These are phyloP conservation scores for Lophius americanus DNA, from an alignment of 2,797 vertebrate species.

Conservation along the genomic window DNA sequence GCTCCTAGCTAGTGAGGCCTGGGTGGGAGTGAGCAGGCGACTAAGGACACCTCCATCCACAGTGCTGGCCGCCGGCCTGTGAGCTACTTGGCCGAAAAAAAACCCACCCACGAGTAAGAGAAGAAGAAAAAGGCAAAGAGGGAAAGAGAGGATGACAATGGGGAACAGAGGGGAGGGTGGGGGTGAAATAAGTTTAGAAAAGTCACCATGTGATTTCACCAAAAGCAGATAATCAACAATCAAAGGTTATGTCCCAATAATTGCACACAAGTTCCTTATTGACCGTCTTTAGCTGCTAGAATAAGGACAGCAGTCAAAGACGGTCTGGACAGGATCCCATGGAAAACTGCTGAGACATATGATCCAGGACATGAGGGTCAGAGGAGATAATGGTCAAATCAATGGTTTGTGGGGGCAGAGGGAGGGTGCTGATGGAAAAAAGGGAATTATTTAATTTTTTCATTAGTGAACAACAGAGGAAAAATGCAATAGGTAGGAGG, in stretches of 20 bases:
- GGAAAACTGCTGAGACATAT: conserved; percentile 48
- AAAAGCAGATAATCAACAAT: conserved; percentile 68
- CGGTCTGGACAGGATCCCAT: conserved; percentile 40
- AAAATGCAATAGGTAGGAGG: conserved; percentile 27
- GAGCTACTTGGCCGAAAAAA: conserved; percentile 82
- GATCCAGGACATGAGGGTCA: no score
- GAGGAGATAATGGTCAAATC: no score
- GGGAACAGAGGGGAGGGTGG: conserved; percentile 48
- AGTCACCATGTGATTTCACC: conserved; percentile 79
- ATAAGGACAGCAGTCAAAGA: conserved; percentile 10
- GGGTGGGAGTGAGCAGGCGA: conserved; percentile 91
- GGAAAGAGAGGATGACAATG: conserved; percentile 58
- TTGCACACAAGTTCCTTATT: conserved; percentile 58
- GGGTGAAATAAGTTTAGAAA: conserved; percentile 49
- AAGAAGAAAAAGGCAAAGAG: conserved; percentile 53
- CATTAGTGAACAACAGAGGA: conserved; percentile 64
- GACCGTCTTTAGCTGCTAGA: conserved; percentile 31
- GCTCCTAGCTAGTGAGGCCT: conserved; percentile 95
- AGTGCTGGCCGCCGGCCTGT: conserved; percentile 81
- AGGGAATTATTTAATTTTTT: conserved; percentile 37
- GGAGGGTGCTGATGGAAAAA: conserved; percentile 66
- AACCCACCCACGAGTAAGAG: conserved; percentile 58
- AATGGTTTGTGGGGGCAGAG: conserved; percentile 57
- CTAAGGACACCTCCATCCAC: conserved; percentile 90
- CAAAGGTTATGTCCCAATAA: conserved; percentile 59